A percentile compares a stretch with the other conserved stretches of the same genome.
These are phyloP conservation scores for Microchirus variegatus DNA, from an alignment of 2,797 vertebrate species.

Conservation along the genomic window DNA sequence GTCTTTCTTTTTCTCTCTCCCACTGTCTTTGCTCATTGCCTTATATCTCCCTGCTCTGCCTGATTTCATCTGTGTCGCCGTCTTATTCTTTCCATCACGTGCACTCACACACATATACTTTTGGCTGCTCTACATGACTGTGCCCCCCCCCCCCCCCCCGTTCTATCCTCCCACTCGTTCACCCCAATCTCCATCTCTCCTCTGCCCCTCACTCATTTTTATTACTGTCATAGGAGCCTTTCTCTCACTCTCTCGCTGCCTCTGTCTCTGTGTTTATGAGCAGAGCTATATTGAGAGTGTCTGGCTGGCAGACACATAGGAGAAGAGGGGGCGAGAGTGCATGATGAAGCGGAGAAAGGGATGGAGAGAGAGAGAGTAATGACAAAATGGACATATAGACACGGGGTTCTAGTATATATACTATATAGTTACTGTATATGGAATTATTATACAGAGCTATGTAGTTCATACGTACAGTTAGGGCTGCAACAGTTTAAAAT, in stretches of 20 bases:
- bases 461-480: too few relatives aligned
- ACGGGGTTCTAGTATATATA: conserved; percentile 19
- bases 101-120: conserved; percentile 13
- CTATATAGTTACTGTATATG: background rate
- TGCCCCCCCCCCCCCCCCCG: conserved; percentile 50
- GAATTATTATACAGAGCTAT: background rate
- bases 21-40: conserved; percentile 55
- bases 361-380: conserved; percentile 12
- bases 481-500: too few relatives aligned
- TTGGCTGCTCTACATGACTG: conserved; percentile 51
- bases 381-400: conserved; percentile 9
- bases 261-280: conserved; percentile 85
- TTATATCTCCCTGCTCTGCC: conserved; percentile 50
- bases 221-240: conserved; percentile 71
- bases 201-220: conserved; percentile 73
- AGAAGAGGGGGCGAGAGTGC: conserved; percentile 66
- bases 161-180: conserved; percentile 67
- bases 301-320: conserved; percentile 81
- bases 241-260: conserved; percentile 53
- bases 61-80: conserved; percentile 47
- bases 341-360: conserved; percentile 40
- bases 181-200: conserved; percentile 70
- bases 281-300: conserved; percentile 89
- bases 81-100: conserved; percentile 27
- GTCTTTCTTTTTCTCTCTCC: conserved; percentile 28